phyloP scores from a whole-genome alignment of 2,113 vertebrate species.

The Oreochromis tanganicae region DNA sequence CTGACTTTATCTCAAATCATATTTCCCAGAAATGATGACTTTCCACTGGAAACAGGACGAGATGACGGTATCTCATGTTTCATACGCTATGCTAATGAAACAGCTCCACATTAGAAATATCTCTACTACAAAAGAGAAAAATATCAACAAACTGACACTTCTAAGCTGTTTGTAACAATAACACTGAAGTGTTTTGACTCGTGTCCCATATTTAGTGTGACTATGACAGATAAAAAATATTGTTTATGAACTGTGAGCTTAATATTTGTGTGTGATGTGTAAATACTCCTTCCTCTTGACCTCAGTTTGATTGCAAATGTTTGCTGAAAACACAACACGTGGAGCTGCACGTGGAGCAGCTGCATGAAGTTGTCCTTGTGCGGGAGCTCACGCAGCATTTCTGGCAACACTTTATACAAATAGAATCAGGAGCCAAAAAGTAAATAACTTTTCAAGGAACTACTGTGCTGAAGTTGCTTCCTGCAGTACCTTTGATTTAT shows the following conservation, averaged over 20 bases:
- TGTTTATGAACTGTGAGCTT: background rate
- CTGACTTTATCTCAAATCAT: background rate
- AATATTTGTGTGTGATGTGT: background rate
- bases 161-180: background rate
- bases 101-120: background rate
- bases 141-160: background rate
- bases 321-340: background rate
- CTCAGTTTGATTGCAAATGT: background rate
- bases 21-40: background rate
- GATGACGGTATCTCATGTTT: background rate
- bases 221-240: background rate
- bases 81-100: background rate
- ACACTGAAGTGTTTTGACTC: background rate
- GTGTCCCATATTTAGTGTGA: background rate
- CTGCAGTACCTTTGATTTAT: background rate
- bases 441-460: background rate
- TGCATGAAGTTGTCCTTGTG: background rate
- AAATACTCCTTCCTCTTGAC: background rate
- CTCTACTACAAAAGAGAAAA: background rate
- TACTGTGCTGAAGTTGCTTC: background rate
- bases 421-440: conserved; percentile 2
- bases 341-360: background rate
- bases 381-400: background rate
- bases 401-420: background rate
- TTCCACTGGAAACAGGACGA: background rate